Conservation (phyloP, 2,888 invertebrate species). For the Anodontia alba region DNA sequence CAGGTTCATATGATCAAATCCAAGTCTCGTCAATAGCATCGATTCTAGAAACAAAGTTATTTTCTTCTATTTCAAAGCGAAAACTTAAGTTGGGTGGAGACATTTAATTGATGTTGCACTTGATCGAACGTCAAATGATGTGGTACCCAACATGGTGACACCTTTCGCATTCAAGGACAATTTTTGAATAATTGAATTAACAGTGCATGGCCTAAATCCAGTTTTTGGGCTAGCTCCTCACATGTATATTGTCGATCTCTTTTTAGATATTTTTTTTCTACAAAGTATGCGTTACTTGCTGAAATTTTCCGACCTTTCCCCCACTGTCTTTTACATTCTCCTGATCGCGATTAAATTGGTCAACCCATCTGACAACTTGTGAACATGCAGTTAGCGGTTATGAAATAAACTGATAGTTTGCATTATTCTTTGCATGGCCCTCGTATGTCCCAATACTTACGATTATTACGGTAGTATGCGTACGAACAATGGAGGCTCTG, state of each 20-base stretch:
- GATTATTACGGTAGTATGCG: too few species aligned
- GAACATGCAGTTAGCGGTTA: background rate
- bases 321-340: background rate
- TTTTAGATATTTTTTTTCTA: background rate
- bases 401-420: too few species aligned
- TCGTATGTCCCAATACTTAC: too few species aligned
- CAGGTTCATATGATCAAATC: too few species aligned
- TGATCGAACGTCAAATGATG: too few species aligned
- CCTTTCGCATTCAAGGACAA: conserved; percentile 9
- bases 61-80: conserved; percentile 1
- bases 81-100: background rate
- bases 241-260: too few species aligned
- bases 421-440: too few species aligned
- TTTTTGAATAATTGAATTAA: conserved; percentile 16
- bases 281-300: background rate
- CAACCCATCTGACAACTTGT: background rate
- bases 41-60: too few species aligned
- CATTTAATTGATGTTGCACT: background rate
- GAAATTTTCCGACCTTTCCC: too few species aligned
- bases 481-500: too few species aligned
- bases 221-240: background rate
- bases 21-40: background rate
- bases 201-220: background rate
- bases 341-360: background rate
- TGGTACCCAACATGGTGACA: background rate